Evolutionary conservation across 2,113 vertebrate species (phyloP).

Genomic region (Bostrychus sinensis): DNA sequence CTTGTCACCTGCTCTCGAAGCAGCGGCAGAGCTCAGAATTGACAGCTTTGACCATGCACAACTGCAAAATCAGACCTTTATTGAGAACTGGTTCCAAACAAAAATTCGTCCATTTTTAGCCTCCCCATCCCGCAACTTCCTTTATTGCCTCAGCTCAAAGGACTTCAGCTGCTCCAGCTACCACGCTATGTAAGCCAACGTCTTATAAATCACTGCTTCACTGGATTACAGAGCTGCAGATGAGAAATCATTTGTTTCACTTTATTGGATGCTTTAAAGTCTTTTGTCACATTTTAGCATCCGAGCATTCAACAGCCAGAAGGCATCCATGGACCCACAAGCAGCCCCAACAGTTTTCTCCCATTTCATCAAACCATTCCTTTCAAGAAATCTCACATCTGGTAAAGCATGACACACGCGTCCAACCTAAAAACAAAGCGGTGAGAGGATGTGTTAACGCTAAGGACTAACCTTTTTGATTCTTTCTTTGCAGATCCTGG

Average conservation of each 20-base stretch:
- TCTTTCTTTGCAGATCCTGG: slow-evolving; percentile 41
- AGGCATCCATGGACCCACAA: slow-evolving; percentile 30
- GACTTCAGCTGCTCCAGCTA: slow-evolving; percentile 63
- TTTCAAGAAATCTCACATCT: slow-evolving; percentile 38
- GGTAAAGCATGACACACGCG: slow-evolving; percentile 32
- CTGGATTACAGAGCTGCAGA: background rate
- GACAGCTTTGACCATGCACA: slow-evolving; percentile 35
- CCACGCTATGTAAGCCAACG: slow-evolving; percentile 54
- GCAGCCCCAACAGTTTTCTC: slow-evolving; percentile 31
- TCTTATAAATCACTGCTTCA: background rate
- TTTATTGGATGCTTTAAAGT: too few relatives aligned
- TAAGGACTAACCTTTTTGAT: background rate
- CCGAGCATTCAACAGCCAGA: slow-evolving; percentile 38
- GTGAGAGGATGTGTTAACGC: background rate
- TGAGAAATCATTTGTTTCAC: background rate
- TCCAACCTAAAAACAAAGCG: background rate
- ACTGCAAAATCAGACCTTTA: slow-evolving; percentile 27
- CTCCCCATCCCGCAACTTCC: slow-evolving; percentile 44
- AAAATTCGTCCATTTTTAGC: slow-evolving; percentile 45
- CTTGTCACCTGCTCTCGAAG: slow-evolving; percentile 24
- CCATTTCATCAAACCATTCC: slow-evolving; percentile 58
- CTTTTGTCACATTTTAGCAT: slow-evolving; percentile 41
- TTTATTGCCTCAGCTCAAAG: slow-evolving; percentile 47
- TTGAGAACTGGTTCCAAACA: slow-evolving; percentile 45
- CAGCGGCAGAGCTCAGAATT: slow-evolving; percentile 36